These are phyloP conservation scores for Linyphia triangularis DNA, from an alignment of 2,888 invertebrate species.

Conservation along the genomic window DNA sequence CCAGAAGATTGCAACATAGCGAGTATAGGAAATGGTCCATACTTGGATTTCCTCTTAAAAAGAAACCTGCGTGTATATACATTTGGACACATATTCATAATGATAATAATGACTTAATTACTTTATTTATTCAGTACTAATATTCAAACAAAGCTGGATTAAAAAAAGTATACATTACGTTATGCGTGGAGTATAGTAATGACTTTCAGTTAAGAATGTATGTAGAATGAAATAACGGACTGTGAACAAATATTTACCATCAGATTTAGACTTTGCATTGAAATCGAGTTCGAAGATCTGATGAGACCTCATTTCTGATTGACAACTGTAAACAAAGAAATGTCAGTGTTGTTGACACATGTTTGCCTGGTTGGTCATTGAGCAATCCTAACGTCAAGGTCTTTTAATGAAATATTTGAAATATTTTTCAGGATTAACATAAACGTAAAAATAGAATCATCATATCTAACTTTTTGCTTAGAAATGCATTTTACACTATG, in stretches of 20 bases:
- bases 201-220: too few relatives aligned
- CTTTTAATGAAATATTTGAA: background rate
- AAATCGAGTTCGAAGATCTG: constrained; percentile 29
- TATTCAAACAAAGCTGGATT: background rate
- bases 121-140: background rate
- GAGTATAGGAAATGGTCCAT: too few relatives aligned
- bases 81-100: background rate
- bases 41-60: too few relatives aligned
- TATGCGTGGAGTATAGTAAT: too few relatives aligned
- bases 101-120: background rate
- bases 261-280: constrained; percentile 33
- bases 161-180: background rate
- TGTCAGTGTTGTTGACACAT: background rate
- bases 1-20: too few relatives aligned
- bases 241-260: background rate
- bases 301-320: background rate
- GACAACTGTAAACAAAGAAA: background rate
- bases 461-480: background rate
- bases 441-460: background rate
- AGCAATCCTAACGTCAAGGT: background rate
- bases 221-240: background rate
- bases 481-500: background rate
- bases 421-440: background rate
- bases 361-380: background rate
- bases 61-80: too few relatives aligned